Percentiles rank a stretch among this genome's conserved stretches.
phyloP scores from a whole-genome alignment of 2,113 vertebrate genomes.

The Pseudopipra pipra region DNA sequence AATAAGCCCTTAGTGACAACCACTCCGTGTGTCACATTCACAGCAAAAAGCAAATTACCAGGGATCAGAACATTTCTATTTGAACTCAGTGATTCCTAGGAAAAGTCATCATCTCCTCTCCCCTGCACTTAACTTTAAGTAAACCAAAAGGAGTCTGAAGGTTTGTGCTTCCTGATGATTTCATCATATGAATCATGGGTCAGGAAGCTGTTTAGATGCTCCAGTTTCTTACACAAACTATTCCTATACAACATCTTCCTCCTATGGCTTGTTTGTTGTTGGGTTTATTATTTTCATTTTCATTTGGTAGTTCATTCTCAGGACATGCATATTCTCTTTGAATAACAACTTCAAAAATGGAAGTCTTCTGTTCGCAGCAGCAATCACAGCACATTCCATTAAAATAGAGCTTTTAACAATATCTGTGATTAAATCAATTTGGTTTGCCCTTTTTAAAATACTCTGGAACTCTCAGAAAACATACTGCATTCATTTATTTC shows the following conservation, averaged over 20 bases:
- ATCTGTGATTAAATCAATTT: conserved; percentile 33
- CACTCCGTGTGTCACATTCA: background rate
- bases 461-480: conserved; percentile 17
- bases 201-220: background rate
- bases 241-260: background rate
- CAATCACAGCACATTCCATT: conserved; percentile 32
- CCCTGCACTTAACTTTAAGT: background rate
- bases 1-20: background rate
- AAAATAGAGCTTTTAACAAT: conserved; percentile 12
- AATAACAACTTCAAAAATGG: conserved; percentile 1
- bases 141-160: background rate
- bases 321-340: background rate
- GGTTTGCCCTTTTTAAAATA: conserved; percentile 52
- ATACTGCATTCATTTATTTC: conserved; percentile 11
- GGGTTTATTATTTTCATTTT: background rate
- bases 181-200: background rate
- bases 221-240: background rate
- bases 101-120: background rate
- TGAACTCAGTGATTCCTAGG: background rate
- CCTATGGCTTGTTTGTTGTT: background rate
- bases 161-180: background rate
- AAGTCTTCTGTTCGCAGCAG: background rate
- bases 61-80: background rate
- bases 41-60: background rate
- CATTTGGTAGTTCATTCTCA: background rate